These are phyloP conservation scores for Phrixothrix hirtus DNA, from an alignment of 2,888 invertebrate genomes.

Conservation along the genomic window DNA sequence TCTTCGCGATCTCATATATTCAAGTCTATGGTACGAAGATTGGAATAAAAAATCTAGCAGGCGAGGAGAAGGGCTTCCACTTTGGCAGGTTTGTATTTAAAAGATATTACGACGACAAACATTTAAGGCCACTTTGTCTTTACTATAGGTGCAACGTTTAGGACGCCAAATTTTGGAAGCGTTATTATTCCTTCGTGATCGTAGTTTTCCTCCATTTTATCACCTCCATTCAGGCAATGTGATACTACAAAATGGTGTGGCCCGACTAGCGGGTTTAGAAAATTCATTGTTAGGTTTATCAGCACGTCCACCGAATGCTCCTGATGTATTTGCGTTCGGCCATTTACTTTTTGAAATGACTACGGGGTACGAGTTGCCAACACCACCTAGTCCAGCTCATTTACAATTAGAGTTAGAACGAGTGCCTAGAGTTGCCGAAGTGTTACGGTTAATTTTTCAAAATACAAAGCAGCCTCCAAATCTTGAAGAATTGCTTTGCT, in stretches of 20 bases:
- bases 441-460: slow-evolving; percentile 51
- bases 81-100: slow-evolving; percentile 47
- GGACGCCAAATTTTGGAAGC: slow-evolving; percentile 88
- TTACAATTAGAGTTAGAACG: slow-evolving; percentile 69
- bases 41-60: slow-evolving; percentile 46
- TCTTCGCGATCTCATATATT: slow-evolving; percentile 85
- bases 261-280: slow-evolving; percentile 84
- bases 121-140: too few species aligned
- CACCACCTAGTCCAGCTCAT: slow-evolving; percentile 75
- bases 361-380: slow-evolving; percentile 78
- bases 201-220: slow-evolving; percentile 84
- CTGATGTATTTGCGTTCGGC: slow-evolving; percentile 76
- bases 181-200: slow-evolving; percentile 79
- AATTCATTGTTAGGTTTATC: slow-evolving; percentile 79
- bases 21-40: slow-evolving; percentile 64
- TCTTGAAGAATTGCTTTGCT: slow-evolving; percentile 78
- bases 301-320: slow-evolving; percentile 60
- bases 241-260: slow-evolving; percentile 89
- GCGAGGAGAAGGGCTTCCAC: slow-evolving; percentile 46
- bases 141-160: slow-evolving; percentile 82
- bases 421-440: slow-evolving; percentile 67
- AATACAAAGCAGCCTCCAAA: slow-evolving; percentile 72
- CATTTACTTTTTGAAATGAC: slow-evolving; percentile 92
- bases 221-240: slow-evolving; percentile 91
- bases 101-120: too few species aligned